Evolutionary conservation across 2,113 vertebrate species (phyloP), one percentile per base, ranked within the genome.

Genomic region (Recurvirostra avosetta): DNA sequence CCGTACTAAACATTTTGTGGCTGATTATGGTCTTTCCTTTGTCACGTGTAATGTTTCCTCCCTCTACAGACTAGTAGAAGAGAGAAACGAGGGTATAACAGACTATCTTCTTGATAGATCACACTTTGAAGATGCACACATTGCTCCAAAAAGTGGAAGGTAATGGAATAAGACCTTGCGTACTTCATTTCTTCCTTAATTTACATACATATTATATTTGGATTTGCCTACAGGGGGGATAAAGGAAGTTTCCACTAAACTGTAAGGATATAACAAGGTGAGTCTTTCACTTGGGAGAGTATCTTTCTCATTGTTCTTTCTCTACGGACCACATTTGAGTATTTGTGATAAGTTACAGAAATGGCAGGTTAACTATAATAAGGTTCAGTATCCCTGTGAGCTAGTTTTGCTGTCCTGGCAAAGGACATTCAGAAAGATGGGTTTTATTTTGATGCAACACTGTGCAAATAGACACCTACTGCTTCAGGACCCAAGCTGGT

Each of bases 41-140:
- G 19, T 4, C 12, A 22, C 1, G 3, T 56, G 16, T 50, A 59
- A 45, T 0, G 0, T 29, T 72, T 68, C 11, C 12, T 59, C 23
- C 32, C 5, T 61, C 34, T 61, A 49, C 41, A 83, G 16, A 29
- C 9, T 8, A 83, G 22, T 38, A 43, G 45, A 79, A 68, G 25
- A 76, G 25, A 68, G 8, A 88, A 91, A 89, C 17, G 13, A 49
- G 8, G 12, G 10, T 41, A 45, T 26, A 56, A 38, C 25, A 56
- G 21, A 15, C 8, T 47, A 56, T 15, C 9, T 90, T 70, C 41
- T 16, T 55, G 25, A 86, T n/a, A 84, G 63, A 70, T 79, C 36
- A 38, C 26, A 73, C 5, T 80, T 56, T 21, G 21, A 75, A 71
- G 21, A 74, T 63, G 14, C 16, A 5, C 12, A 32, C 11, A 49